phyloP scores from a whole-genome alignment of 2,888 invertebrate species.

The Callinectes sapidus region DNA sequence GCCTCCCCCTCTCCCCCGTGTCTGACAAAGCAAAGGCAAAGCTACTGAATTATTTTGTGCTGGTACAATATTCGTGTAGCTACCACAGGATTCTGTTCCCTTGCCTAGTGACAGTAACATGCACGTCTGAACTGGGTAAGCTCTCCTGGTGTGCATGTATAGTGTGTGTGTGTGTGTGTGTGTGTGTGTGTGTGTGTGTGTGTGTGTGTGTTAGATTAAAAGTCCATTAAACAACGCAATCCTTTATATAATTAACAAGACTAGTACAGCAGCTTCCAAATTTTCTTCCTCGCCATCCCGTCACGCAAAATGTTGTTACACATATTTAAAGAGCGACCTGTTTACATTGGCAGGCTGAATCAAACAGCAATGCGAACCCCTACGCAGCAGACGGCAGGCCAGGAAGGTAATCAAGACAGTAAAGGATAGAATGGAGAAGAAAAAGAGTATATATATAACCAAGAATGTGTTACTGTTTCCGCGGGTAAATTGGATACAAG shows the following conservation, averaged over 20 bases:
- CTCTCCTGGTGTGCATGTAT: neutral
- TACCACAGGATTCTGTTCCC: neutral
- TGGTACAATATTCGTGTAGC: neutral
- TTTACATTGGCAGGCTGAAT: neutral
- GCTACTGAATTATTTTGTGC: neutral
- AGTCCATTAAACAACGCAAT: neutral
- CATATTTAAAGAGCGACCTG: neutral
- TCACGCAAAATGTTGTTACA: neutral
- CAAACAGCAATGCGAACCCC: no score
- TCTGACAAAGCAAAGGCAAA: neutral
- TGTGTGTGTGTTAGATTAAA: neutral
- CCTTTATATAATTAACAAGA: neutral
- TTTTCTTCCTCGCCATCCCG: neutral
- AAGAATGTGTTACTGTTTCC: neutral
- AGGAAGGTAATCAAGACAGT: neutral
- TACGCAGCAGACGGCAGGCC: neutral
- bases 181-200: conserved; percentile 1
- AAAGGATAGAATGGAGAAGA: neutral
- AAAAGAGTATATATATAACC: neutral
- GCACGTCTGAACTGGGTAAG: neutral
- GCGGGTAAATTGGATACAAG: neutral
- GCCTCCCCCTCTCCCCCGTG: no score
- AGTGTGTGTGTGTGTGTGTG: conserved; percentile 1
- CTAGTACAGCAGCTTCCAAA: neutral
- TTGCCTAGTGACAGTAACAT: neutral